A percentile compares a stretch with the other conserved stretches of the same genome.
Conservation (phyloP, 2,113 vertebrate genomes). For the Phylloscopus trochiloides region DNA sequence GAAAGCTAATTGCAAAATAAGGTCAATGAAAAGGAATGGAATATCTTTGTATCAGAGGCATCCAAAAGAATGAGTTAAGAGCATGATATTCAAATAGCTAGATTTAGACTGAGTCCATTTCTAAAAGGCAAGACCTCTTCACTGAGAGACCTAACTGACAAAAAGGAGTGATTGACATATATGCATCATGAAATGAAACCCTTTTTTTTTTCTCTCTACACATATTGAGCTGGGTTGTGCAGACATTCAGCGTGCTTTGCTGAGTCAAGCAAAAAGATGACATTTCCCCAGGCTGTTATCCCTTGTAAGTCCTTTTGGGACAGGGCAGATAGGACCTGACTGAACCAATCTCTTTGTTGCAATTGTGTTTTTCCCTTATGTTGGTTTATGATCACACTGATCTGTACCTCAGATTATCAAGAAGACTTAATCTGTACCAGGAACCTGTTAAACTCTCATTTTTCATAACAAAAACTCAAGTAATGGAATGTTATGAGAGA, state of each 20-base stretch:
- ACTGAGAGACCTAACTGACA: neutral
- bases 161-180: neutral
- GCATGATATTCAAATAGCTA: neutral
- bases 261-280: neutral
- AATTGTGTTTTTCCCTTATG: neutral
- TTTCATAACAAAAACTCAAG: neutral
- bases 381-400: neutral
- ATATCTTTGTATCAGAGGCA: neutral
- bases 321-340: neutral
- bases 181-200: neutral
- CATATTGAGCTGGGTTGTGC: neutral
- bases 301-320: neutral
- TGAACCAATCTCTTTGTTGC: neutral
- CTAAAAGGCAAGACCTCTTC: neutral
- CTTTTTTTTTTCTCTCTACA: neutral
- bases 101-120: neutral
- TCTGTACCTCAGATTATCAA: neutral
- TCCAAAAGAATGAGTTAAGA: neutral
- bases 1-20: constrained; percentile 21
- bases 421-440: neutral
- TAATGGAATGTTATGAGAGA: neutral
- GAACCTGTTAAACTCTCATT: neutral
- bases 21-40: neutral
- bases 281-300: neutral
- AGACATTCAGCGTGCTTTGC: neutral